A percentile compares a stretch with the other conserved stretches of the same genome.
These are phyloP conservation scores for Eurypyga helias DNA, from an alignment of 2,113 vertebrate genomes.

Conservation along the genomic window DNA sequence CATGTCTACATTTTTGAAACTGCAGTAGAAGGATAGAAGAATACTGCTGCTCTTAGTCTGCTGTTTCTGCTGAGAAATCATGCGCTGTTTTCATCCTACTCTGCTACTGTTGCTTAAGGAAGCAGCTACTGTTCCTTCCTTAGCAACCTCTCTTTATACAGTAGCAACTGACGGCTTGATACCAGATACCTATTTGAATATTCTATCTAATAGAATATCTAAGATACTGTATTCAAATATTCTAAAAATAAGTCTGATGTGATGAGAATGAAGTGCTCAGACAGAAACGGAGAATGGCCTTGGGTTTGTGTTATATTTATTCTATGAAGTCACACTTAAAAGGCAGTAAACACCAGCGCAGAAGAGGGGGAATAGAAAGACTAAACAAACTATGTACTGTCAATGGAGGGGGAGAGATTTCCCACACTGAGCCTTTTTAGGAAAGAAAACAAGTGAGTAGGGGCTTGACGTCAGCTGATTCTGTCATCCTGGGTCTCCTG, in stretches of 20 bases:
- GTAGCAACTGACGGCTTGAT: background rate
- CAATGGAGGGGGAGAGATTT: background rate
- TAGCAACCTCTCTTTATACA: constrained; percentile 50
- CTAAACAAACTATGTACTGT: background rate
- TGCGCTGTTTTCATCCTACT: constrained; percentile 26
- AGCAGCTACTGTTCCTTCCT: constrained; percentile 29
- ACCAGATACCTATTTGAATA: too few relatives aligned
- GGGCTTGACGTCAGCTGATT: background rate
- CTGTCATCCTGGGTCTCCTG: background rate
- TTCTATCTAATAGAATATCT: background rate
- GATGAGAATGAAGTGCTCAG: background rate
- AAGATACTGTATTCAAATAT: constrained; percentile 25
- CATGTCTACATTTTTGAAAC: background rate
- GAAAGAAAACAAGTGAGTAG: background rate
- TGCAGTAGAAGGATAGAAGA: background rate
- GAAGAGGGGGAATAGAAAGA: background rate
- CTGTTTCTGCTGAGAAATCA: constrained; percentile 34
- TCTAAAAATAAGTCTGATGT: constrained; percentile 46
- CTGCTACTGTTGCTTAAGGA: constrained; percentile 19
- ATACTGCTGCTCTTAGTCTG: background rate
- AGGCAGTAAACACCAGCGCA: background rate
- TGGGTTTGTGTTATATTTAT: background rate
- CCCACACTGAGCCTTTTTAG: background rate
- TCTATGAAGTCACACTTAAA: background rate
- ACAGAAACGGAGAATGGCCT: background rate